These are phyloP conservation scores for Macropus fuliginosus DNA, from an alignment of 2,797 vertebrate species.

Conservation along the genomic window DNA sequence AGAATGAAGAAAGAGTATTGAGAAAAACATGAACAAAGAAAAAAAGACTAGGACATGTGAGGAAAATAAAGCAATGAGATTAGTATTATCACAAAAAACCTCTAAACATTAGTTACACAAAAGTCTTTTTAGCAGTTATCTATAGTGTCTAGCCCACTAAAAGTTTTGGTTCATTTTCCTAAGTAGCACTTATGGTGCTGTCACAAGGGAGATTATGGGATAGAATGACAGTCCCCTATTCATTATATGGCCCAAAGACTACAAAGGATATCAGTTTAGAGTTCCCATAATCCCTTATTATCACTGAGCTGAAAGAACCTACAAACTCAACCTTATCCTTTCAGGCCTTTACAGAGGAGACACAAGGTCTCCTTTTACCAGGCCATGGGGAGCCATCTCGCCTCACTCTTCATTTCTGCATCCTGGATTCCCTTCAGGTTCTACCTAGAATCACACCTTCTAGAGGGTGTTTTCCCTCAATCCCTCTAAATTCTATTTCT, in stretches of 20 bases:
- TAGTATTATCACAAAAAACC: not conserved
- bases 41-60: not conserved
- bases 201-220: not conserved
- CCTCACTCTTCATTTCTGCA: not conserved
- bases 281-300: not conserved
- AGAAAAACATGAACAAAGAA: not conserved
- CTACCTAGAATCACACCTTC: not conserved
- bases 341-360: not conserved
- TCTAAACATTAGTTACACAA: not conserved
- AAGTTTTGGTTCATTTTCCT: not conserved
- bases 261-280: not conserved
- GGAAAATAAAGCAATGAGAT: constrained; percentile 24
- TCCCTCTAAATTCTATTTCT: not conserved
- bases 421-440: not conserved
- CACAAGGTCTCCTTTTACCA: not conserved
- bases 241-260: not conserved
- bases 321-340: not conserved
- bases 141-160: not conserved
- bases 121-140: constrained; percentile 1
- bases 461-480: not conserved
- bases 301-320: too few species aligned
- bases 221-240: not conserved
- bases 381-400: not conserved
- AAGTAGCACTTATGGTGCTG: not conserved
- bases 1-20: constrained; percentile 38